A percentile compares a stretch with the other conserved stretches of the same genome.
Conservation (phyloP, 2,113 vertebrate species). For the Lasiurus borealis region DNA sequence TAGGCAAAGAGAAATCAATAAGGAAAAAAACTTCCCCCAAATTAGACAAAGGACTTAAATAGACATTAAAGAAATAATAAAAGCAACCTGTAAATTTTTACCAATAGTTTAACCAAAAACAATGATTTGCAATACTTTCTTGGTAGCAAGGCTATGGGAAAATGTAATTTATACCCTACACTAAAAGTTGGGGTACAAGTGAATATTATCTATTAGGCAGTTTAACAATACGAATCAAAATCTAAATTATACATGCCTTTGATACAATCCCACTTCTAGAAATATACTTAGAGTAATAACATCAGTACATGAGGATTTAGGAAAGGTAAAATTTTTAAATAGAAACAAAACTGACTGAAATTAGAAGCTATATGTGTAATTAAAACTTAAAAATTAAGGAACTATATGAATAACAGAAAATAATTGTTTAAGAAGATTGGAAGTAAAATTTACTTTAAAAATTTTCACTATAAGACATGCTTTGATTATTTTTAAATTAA, state of each 20-base stretch:
- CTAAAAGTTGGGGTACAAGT: background rate
- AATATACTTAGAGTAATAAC: background rate
- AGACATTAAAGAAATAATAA: slow-evolving; percentile 42
- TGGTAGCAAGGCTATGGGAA: background rate
- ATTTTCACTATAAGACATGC: background rate
- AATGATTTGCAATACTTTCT: slow-evolving; percentile 30
- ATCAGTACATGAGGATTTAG: background rate
- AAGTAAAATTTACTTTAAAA: slow-evolving; percentile 13
- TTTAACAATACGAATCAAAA: slow-evolving; percentile 32
- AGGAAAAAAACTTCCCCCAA: background rate
- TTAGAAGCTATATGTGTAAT: background rate
- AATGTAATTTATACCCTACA: background rate
- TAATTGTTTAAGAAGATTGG: background rate
- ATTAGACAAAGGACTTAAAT: background rate
- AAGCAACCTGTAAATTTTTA: background rate
- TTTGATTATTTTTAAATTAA: background rate
- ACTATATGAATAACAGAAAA: background rate
- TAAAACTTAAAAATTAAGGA: slow-evolving; percentile 22
- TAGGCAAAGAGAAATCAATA: slow-evolving; percentile 24
- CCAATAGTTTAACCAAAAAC: background rate
- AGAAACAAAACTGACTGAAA: background rate
- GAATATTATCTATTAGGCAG: background rate
- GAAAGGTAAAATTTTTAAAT: slow-evolving; percentile 9
- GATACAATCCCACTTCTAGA: slow-evolving; percentile 5
- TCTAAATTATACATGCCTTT: slow-evolving; percentile 28